Conservation (phyloP, 53 echinoderm and acorn worm species). For the Antedon mediterranea region DNA sequence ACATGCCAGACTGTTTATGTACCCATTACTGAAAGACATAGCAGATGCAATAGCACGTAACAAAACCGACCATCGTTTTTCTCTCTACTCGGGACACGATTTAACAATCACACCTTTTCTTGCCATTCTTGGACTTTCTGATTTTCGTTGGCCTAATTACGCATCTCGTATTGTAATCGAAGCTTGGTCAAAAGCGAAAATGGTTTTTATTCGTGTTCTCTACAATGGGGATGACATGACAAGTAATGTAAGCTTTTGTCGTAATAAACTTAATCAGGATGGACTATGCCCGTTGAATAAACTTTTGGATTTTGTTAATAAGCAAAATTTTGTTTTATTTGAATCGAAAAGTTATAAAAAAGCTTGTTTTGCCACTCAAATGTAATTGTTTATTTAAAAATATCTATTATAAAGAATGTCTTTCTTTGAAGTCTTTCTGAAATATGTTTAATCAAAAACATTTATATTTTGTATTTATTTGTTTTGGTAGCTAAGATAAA, state of each 20-base stretch:
- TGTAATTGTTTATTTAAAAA: too few relatives aligned
- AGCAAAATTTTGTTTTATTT: conserved; percentile 55
- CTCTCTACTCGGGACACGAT: conserved; percentile 74
- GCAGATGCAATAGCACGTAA: conserved; percentile 24
- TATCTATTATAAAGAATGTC: too few relatives aligned
- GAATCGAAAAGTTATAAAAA: conserved; percentile 40
- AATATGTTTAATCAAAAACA: too few relatives aligned
- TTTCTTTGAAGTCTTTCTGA: too few relatives aligned
- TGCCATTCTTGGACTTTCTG: conserved; percentile 46
- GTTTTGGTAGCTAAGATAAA: too few relatives aligned
- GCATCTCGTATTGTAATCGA: conserved; percentile 67
- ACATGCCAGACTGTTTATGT: conserved; percentile 54
- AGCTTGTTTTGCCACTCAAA: conserved; percentile 30
- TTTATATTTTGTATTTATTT: too few relatives aligned
- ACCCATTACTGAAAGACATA: conserved; percentile 54
- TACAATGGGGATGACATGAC: conserved; percentile 76
- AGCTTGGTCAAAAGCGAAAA: conserved; percentile 37
- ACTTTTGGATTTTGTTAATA: conserved; percentile 41
- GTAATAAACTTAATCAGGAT: conserved; percentile 17
- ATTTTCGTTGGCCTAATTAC: conserved; percentile 64
- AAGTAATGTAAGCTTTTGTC: conserved; percentile 41
- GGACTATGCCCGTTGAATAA: conserved; percentile 53
- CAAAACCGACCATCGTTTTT: conserved; percentile 22
- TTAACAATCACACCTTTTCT: conserved; percentile 54
- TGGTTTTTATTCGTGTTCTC: conserved; percentile 31